These are phyloP conservation scores for Hemistola chrysoprasaria DNA, from an alignment of 2,888 invertebrate genomes.

Conservation along the genomic window DNA sequence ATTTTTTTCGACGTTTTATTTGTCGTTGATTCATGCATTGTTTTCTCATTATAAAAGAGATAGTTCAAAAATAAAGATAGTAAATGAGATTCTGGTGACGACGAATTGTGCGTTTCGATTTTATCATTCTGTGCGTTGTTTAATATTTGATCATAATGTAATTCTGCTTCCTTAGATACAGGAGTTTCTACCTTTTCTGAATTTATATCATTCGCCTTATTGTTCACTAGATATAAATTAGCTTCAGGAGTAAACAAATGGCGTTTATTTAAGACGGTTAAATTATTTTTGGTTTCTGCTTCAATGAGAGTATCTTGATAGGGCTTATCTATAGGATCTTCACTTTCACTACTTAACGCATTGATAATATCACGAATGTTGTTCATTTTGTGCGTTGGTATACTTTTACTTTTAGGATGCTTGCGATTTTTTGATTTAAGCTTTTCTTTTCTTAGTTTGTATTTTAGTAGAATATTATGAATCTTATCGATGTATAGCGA, in stretches of 20 bases:
- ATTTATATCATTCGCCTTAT: slow-evolving; percentile 1
- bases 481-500: slow-evolving; percentile 54
- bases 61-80: slow-evolving; percentile 56
- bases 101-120: slow-evolving; percentile 2
- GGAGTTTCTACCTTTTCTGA: not conserved
- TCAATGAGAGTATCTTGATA: slow-evolving; percentile 46
- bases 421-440: slow-evolving; percentile 16
- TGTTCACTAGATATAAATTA: not conserved
- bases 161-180: not conserved
- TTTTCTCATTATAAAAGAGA: slow-evolving; percentile 44
- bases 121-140: not conserved
- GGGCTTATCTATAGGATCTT: slow-evolving; percentile 32
- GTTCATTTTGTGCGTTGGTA: slow-evolving; percentile 45
- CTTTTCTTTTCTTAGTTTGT: slow-evolving; percentile 25
- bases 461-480: slow-evolving; percentile 45
- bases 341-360: slow-evolving; percentile 43
- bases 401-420: slow-evolving; percentile 22
- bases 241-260: not conserved
- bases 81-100: slow-evolving; percentile 31
- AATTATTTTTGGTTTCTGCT: slow-evolving; percentile 44
- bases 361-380: slow-evolving; percentile 71
- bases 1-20: not conserved
- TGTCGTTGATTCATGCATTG: slow-evolving; percentile 22
- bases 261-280: slow-evolving; percentile 8
- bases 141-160: slow-evolving; percentile 3